These are phyloP conservation scores for Drosophila murphyi DNA, from an alignment of 1,140 invertebrate genomes.

Conservation along the genomic window DNA sequence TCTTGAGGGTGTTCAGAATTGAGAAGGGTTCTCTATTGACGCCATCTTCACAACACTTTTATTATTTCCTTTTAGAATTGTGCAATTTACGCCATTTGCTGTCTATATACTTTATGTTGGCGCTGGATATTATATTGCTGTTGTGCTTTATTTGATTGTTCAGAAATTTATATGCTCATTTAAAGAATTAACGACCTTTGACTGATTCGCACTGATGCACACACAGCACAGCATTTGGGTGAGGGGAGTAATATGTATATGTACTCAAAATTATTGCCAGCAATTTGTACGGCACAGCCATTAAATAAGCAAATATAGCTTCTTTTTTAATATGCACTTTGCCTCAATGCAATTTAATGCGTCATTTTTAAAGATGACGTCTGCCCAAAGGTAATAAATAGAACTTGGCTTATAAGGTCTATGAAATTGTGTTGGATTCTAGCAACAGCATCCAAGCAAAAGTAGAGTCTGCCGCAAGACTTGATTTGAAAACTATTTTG, in stretches of 20 bases:
- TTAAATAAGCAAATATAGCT: conserved; percentile 40
- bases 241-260: background rate
- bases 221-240: background rate
- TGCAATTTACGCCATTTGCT: conserved; percentile 34
- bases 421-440: background rate
- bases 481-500: background rate
- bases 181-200: conserved; percentile 67
- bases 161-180: conserved; percentile 60
- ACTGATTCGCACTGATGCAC: conserved; percentile 49
- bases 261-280: conserved; percentile 30
- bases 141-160: conserved; percentile 44
- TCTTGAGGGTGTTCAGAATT: conserved; percentile 1
- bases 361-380: conserved; percentile 6
- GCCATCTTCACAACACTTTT: conserved; percentile 30
- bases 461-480: conserved; percentile 13
- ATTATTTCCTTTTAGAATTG: conserved; percentile 10
- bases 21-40: conserved; percentile 29
- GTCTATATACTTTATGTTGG: conserved; percentile 7
- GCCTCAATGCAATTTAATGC: conserved; percentile 25
- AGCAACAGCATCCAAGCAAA: no score
- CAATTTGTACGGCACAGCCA: conserved; percentile 30
- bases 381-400: background rate
- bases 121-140: background rate
- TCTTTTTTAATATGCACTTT: conserved; percentile 33
- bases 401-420: conserved; percentile 4